These are phyloP conservation scores for Vanessa tameamea DNA, from an alignment of 1,140 invertebrate species.

Conservation along the genomic window DNA sequence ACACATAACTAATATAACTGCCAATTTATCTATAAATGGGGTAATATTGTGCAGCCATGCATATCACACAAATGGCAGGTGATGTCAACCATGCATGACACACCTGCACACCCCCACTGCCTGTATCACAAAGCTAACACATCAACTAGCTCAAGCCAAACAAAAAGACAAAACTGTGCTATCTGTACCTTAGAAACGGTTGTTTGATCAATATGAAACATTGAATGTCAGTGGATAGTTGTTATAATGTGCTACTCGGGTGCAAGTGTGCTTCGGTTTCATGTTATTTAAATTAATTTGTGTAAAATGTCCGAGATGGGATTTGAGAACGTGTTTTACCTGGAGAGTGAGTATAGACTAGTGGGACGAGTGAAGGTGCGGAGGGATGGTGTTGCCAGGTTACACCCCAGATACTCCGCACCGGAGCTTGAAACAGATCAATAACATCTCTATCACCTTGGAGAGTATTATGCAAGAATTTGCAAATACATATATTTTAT, in stretches of 20 bases:
- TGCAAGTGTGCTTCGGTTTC: constrained; percentile 39
- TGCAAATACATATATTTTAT: constrained; percentile 11
- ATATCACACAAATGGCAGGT: constrained; percentile 68
- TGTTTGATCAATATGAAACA: constrained; percentile 72
- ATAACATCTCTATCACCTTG: constrained; percentile 73
- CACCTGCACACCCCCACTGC: constrained; percentile 69
- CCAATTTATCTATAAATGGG: constrained; percentile 41
- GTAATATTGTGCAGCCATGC: constrained; percentile 66
- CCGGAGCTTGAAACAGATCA: constrained; percentile 70
- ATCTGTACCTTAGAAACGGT: constrained; percentile 63
- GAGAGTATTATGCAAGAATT: constrained; percentile 71
- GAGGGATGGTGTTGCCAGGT: constrained; percentile 75
- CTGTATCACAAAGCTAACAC: constrained; percentile 47
- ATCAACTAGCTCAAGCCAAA: constrained; percentile 23
- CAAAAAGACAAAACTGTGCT: constrained; percentile 45
- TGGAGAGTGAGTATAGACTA: constrained; percentile 77
- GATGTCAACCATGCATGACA: constrained; percentile 62
- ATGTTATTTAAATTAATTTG: constrained; percentile 38
- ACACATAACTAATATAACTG: constrained; percentile 19
- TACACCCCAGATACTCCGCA: constrained; percentile 67
- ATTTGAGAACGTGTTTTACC: constrained; percentile 81
- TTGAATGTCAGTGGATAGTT: constrained; percentile 47
- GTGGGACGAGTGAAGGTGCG: constrained; percentile 51
- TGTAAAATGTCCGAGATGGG: constrained; percentile 76
- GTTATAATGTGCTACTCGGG: constrained; percentile 54